Evolutionary conservation across 2,113 vertebrate species (phyloP).

Genomic region (Tychaedon coryphoeus): DNA sequence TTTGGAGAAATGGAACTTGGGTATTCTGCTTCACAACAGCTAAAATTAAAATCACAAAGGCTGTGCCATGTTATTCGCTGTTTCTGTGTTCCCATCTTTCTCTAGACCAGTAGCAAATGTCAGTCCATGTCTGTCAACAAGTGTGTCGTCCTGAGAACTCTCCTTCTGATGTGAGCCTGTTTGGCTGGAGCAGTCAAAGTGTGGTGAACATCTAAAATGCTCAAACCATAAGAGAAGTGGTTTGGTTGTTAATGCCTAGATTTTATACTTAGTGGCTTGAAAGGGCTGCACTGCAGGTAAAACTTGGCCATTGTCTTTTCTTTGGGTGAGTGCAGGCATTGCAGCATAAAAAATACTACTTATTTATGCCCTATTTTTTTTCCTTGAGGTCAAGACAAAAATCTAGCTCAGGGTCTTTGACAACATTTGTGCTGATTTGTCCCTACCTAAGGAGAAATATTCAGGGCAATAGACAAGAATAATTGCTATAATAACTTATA

Average conservation of each 20-base stretch:
- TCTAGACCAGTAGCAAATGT: neutral
- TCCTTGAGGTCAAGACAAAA: neutral
- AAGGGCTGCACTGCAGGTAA: neutral
- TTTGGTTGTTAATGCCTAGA: neutral
- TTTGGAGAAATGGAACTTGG: neutral
- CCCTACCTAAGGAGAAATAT: neutral
- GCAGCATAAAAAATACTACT: neutral
- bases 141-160: neutral
- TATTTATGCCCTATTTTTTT: neutral
- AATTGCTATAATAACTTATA: neutral
- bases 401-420: neutral
- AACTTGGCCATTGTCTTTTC: neutral
- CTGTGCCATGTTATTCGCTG: accelerated
- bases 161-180: neutral
- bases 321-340: neutral
- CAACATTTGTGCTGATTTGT: neutral
- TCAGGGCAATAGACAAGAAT: neutral
- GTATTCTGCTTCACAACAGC: neutral
- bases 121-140: neutral
- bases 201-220: neutral
- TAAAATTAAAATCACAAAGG: neutral
- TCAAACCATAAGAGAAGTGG: neutral
- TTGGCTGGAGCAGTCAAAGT: neutral
- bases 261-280: neutral
- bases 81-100: neutral